Percentiles rank a stretch among this genome's conserved stretches.
Evolutionary conservation across 2,888 invertebrate species (phyloP).

Genomic region (Heliconius ethilla): DNA sequence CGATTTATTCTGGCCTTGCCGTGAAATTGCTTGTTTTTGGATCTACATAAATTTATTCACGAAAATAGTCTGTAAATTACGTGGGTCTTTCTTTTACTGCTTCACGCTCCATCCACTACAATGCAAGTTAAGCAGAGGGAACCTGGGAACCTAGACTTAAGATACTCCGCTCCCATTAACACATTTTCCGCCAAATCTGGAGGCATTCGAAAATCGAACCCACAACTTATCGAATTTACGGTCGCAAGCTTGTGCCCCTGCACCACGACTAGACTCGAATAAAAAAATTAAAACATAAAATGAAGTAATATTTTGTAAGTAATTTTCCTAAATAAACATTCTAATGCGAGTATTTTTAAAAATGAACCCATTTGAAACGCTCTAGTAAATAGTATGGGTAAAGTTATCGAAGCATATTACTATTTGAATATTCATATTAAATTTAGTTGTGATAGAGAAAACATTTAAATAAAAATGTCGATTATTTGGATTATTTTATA

Average conservation of each 20-base stretch:
- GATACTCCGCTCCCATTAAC: too few relatives aligned
- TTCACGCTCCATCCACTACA: not conserved
- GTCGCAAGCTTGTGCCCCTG: too few relatives aligned
- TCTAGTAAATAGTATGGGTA: not conserved
- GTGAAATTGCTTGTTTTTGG: constrained; percentile 15
- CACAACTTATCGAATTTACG: too few relatives aligned
- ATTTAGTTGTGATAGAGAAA: not conserved
- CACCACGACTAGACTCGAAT: too few relatives aligned
- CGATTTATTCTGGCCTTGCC: constrained; percentile 26
- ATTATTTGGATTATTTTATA: not conserved
- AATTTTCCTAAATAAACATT: not conserved
- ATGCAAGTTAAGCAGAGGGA: too few relatives aligned
- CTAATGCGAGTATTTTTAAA: not conserved
- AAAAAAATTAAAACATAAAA: not conserved
- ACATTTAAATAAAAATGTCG: not conserved
- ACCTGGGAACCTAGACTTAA: too few relatives aligned
- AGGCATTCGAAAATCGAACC: too few relatives aligned
- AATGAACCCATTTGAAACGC: not conserved
- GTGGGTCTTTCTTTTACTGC: not conserved
- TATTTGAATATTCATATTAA: not conserved
- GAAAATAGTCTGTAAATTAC: not conserved
- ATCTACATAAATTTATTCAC: not conserved
- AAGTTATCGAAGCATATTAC: not conserved
- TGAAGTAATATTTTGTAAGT: not conserved
- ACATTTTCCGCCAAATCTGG: too few relatives aligned